Conservation (phyloP, 2,888 invertebrate species). For the Pomacea canaliculata region DNA sequence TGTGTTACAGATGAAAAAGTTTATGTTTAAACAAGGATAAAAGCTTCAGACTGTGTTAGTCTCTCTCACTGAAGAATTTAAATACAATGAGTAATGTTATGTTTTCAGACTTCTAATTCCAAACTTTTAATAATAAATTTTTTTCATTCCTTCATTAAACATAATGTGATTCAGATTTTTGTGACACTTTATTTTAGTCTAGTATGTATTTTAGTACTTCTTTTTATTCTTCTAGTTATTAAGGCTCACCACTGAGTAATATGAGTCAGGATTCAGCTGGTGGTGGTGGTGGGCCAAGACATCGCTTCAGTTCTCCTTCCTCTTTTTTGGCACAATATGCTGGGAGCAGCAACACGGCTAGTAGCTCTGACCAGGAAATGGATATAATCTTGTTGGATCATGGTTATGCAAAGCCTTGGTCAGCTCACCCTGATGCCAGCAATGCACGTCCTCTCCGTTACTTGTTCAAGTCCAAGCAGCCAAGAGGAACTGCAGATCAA, state of each 20-base stretch:
- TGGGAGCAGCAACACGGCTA: neutral
- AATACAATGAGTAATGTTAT: too few species aligned
- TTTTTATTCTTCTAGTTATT: neutral
- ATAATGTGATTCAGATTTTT: too few species aligned
- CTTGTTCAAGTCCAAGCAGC: slow-evolving; percentile 68
- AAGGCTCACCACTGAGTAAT: too few species aligned
- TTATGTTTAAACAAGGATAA: too few species aligned
- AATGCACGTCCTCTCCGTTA: slow-evolving; percentile 74
- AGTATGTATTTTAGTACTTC: neutral
- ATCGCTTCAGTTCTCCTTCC: slow-evolving; percentile 19
- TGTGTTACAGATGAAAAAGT: too few species aligned
- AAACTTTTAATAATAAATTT: too few species aligned
- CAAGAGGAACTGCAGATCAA: slow-evolving; percentile 24
- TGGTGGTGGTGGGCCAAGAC: slow-evolving; percentile 1
- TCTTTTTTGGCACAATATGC: slow-evolving; percentile 18
- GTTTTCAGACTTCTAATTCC: too few species aligned
- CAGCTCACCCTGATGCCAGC: slow-evolving; percentile 77
- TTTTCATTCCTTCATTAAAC: too few species aligned
- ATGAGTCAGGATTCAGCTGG: neutral
- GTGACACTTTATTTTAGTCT: neutral
- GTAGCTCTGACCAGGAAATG: slow-evolving; percentile 29
- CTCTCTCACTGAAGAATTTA: too few species aligned
- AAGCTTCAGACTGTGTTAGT: too few species aligned
- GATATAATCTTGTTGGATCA: slow-evolving; percentile 74
- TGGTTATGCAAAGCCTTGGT: slow-evolving; percentile 80